These are phyloP conservation scores for Pandemis cinnamomeana DNA, from an alignment of 2,888 invertebrate genomes.

Conservation along the genomic window DNA sequence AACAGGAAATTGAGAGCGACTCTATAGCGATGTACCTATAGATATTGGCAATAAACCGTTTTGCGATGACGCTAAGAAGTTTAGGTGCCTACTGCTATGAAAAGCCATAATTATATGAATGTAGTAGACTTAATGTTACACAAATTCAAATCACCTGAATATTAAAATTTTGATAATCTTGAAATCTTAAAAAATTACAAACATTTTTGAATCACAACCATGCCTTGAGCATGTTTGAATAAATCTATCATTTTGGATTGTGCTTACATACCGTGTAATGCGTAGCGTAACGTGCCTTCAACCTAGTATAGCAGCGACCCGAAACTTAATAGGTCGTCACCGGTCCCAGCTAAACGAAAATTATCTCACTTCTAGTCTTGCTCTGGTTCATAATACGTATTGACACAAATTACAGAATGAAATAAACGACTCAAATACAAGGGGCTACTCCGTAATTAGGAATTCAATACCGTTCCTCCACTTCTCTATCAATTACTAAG, in stretches of 20 bases:
- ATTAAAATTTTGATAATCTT: no score
- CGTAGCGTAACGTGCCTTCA: constrained; percentile 12
- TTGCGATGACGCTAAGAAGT: no score
- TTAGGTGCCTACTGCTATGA: no score
- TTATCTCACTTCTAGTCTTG: constrained; percentile 5
- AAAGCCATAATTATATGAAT: no score
- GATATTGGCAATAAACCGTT: no score
- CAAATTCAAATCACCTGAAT: no score
- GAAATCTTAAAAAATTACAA: background rate
- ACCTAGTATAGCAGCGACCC: constrained; percentile 25
- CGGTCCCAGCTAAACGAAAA: constrained; percentile 12
- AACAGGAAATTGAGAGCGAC: no score
- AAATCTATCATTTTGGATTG: constrained; percentile 3
- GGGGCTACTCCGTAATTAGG: no score
- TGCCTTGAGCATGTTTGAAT: background rate
- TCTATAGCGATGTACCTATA: no score
- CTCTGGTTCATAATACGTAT: constrained; percentile 11
- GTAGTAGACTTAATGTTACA: no score
- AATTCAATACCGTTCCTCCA: no score
- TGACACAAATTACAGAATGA: constrained; percentile 2
- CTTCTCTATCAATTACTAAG: no score
- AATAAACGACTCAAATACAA: background rate
- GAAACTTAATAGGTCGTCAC: constrained; percentile 25
- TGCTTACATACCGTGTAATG: constrained; percentile 24
- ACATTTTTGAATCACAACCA: background rate